These are phyloP conservation scores for Empis stercorea DNA, from an alignment of 2,888 invertebrate species.

Conservation along the genomic window DNA sequence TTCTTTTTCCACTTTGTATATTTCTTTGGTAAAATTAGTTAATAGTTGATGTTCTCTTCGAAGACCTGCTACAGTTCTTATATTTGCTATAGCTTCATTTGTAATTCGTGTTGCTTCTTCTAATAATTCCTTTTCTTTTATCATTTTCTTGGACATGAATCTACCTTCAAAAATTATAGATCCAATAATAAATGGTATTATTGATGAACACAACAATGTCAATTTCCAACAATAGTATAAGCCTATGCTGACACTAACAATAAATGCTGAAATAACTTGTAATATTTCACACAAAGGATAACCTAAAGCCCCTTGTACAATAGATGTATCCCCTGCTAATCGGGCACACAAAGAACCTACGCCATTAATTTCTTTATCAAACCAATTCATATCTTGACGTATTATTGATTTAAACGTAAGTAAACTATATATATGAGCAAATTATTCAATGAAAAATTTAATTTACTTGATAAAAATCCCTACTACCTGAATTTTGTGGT, in stretches of 20 bases:
- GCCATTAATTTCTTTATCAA: constrained; percentile 52
- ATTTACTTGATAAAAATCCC: too few relatives aligned
- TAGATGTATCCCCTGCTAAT: constrained; percentile 58
- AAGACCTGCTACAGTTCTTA: constrained; percentile 56
- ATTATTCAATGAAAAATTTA: too few relatives aligned
- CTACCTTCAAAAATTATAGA: constrained; percentile 55
- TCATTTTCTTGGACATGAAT: constrained; percentile 47
- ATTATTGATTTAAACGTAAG: constrained; percentile 52
- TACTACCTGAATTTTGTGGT: constrained; percentile 50
- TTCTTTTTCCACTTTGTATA: constrained; percentile 39
- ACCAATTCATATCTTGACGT: constrained; percentile 62
- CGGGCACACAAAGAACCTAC: constrained; percentile 57
- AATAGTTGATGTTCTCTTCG: constrained; percentile 50
- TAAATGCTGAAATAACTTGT: constrained; percentile 52
- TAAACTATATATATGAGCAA: constrained; percentile 12
- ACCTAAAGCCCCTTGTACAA: constrained; percentile 62
- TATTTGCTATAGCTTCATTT: constrained; percentile 59
- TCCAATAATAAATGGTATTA: constrained; percentile 55
- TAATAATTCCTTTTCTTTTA: constrained; percentile 48
- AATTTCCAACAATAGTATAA: constrained; percentile 58
- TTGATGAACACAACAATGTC: constrained; percentile 51
- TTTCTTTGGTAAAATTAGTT: constrained; percentile 44
- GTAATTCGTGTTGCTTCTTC: constrained; percentile 58
- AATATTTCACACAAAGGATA: constrained; percentile 54
- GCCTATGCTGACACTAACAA: constrained; percentile 48